phyloP scores from a whole-genome alignment of 2,113 vertebrate species.

The Salminus brasiliensis region DNA sequence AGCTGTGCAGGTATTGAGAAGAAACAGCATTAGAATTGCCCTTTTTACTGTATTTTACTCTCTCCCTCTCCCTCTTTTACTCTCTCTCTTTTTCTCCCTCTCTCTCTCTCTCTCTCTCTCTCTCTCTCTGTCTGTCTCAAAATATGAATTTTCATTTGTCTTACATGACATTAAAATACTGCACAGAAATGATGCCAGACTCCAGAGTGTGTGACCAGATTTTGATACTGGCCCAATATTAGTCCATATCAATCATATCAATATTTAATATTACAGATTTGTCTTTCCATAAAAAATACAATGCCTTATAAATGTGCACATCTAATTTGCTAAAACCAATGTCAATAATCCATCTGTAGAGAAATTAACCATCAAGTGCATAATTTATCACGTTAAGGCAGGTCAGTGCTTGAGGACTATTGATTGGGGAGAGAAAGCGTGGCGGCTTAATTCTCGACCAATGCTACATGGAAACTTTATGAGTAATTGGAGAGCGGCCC shows the following conservation, averaged over 20 bases:
- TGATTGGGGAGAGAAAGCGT: conserved; percentile 48
- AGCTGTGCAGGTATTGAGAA: not conserved
- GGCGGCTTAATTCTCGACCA: conserved; percentile 54
- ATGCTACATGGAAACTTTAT: conserved; percentile 51
- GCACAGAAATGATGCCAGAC: not conserved
- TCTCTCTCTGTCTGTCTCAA: too few species aligned
- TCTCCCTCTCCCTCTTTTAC: too few species aligned
- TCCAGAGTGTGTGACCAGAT: not conserved
- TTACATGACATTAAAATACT: conserved; percentile 11
- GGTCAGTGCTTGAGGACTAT: conserved; percentile 56
- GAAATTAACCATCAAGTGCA: conserved; percentile 54
- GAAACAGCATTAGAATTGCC: not conserved
- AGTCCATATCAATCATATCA: conserved; percentile 22
- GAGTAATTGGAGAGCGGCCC: conserved; percentile 55
- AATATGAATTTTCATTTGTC: not conserved
- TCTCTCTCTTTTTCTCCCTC: too few species aligned
- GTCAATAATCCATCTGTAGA: conserved; percentile 54
- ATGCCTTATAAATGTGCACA: conserved; percentile 20
- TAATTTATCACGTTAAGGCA: conserved; percentile 54
- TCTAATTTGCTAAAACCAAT: conserved; percentile 43
- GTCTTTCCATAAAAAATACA: conserved; percentile 22
- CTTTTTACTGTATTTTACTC: not conserved
- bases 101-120: too few species aligned
- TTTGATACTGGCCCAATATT: conserved; percentile 8
- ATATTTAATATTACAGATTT: conserved; percentile 38